phyloP scores from a whole-genome alignment of 2,888 invertebrate genomes.

The Anodontia alba region DNA sequence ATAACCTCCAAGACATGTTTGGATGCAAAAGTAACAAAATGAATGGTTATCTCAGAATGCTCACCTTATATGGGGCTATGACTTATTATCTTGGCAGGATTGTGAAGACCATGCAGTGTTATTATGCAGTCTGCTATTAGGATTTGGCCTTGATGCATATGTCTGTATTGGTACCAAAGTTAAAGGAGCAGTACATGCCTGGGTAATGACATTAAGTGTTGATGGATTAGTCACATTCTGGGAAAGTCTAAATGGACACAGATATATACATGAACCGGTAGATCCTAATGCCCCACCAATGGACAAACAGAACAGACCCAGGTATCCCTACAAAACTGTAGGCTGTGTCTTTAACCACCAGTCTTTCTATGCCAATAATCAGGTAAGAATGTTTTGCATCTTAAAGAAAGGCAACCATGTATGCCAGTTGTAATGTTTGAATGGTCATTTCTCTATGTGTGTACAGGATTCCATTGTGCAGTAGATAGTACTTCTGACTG shows the following conservation, averaged over 20 bases:
- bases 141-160: constrained; percentile 85
- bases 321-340: constrained; percentile 84
- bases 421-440: too few relatives aligned
- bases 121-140: constrained; percentile 83
- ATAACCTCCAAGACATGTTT: too few relatives aligned
- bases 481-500: too few relatives aligned
- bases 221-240: constrained; percentile 84
- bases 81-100: too few relatives aligned
- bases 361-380: constrained; percentile 84
- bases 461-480: too few relatives aligned
- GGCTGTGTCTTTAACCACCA: constrained; percentile 85
- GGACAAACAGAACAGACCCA: constrained; percentile 77
- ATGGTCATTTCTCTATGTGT: too few relatives aligned
- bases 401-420: too few relatives aligned
- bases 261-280: constrained; percentile 83
- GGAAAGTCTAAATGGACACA: constrained; percentile 85
- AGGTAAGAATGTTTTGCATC: constrained; percentile 73
- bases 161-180: constrained; percentile 84
- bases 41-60: too few relatives aligned
- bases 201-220: constrained; percentile 84
- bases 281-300: constrained; percentile 82
- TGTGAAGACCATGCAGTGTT: constrained; percentile 84
- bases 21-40: too few relatives aligned
- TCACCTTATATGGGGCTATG: too few relatives aligned
- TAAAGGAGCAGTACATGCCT: constrained; percentile 83